Percentiles rank a stretch among this genome's conserved stretches.
phyloP scores from a whole-genome alignment of 1,140 invertebrate genomes.

The Druon quercuslanigerum region DNA sequence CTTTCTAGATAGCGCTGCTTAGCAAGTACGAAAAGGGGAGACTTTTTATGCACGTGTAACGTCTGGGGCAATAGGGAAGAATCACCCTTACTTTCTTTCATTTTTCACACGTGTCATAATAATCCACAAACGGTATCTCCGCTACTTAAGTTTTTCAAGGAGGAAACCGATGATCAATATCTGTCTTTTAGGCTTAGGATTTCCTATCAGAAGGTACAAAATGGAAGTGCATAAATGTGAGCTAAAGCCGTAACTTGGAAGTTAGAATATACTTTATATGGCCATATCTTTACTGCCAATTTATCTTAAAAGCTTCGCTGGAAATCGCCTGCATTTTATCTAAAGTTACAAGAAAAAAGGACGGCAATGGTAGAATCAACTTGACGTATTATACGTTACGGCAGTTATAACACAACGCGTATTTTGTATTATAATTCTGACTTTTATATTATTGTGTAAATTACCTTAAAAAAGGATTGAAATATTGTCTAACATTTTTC shows the following conservation, averaged over 20 bases:
- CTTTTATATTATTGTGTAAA: no score
- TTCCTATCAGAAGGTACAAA: not conserved
- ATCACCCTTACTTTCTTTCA: no score
- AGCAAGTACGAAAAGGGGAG: no score
- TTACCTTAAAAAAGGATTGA: no score
- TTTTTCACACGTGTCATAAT: not conserved
- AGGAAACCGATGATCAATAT: slow-evolving; percentile 3
- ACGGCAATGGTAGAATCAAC: not conserved
- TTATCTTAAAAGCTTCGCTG: slow-evolving; percentile 21
- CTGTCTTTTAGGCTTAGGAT: not conserved
- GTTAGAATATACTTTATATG: slow-evolving; percentile 8
- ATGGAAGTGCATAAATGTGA: slow-evolving; percentile 13
- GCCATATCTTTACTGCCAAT: slow-evolving; percentile 5
- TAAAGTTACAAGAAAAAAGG: not conserved
- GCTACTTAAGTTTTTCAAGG: slow-evolving; percentile 14
- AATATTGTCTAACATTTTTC: no score
- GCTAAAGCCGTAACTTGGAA: slow-evolving; percentile 1
- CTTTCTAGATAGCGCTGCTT: no score
- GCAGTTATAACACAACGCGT: no score
- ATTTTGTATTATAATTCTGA: no score
- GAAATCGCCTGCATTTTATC: slow-evolving; percentile 6
- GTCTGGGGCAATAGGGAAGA: no score
- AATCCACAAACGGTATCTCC: not conserved
- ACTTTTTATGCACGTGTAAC: no score
- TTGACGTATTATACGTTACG: not conserved